Evolutionary conservation across 2,888 invertebrate genomes (phyloP), one percentile per base, ranked within the genome.

Genomic region (Zeuzera pyrina): DNA sequence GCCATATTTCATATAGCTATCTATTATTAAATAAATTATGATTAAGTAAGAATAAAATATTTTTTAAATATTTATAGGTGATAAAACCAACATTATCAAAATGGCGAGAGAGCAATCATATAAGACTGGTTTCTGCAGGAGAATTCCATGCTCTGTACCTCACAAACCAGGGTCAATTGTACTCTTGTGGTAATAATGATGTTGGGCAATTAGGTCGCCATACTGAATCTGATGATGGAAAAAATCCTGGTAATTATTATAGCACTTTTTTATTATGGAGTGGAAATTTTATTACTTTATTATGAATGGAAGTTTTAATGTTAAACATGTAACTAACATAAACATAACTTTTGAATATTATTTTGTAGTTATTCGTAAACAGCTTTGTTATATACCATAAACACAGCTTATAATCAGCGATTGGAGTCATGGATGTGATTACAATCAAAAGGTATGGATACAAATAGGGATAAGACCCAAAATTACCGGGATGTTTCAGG

Each of bases 141-240:
- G 89, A 91, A 49, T 89, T 89, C 45, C 95, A 97, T 65, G 91
- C 94, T 0, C 63, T 97, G 8, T 86, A 95, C 42, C 78, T 95
- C 0, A 90, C 92, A 1, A 78, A 83, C 36, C 87, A 88, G 58
- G 97, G 97, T 6, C 86, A 90, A 51, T 84, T 97, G 3, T 96
- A 89, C 71, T 91, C 95, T 2, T 97, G 97, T 84, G 98, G 98
- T 1, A 92, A 87, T 60, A 98, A 98, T 83, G 95, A 96, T 57
- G 89, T 89, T 52, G 94, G 95, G 1, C 98, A 98, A 66, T 85
- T 98, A 32, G 98, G 97, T 3, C 92, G 79, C 2, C 56, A 59
- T 11, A 74, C 76, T 16, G 57, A 65, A 24, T 44, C 47, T 3
- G 50, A 46, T 22, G 64, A 70, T 43, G 69, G 70, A 21, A 67